These are phyloP conservation scores for Lynx canadensis DNA, from an alignment of 2,113 vertebrate genomes.

Conservation along the genomic window DNA sequence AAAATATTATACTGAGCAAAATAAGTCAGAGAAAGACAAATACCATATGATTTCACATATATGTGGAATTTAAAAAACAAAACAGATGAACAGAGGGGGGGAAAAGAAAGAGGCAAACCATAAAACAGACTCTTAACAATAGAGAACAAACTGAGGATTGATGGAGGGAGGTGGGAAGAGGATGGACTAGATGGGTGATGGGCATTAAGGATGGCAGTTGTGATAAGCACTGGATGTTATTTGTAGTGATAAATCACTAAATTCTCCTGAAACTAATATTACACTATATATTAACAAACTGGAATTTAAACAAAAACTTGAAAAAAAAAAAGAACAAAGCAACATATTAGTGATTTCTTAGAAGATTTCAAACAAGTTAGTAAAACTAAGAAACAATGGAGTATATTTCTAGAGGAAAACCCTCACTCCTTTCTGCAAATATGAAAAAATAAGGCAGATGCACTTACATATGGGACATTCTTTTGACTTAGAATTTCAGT, in stretches of 20 bases:
- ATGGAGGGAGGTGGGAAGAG: background rate
- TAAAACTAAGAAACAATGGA: conserved; percentile 38
- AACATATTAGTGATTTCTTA: conserved; percentile 13
- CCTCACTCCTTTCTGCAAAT: background rate
- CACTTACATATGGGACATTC: background rate
- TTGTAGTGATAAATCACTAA: background rate
- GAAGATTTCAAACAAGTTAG: background rate
- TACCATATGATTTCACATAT: background rate
- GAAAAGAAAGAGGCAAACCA: background rate
- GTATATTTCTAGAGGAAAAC: background rate
- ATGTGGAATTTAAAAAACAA: background rate
- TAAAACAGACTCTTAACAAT: background rate
- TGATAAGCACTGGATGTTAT: background rate
- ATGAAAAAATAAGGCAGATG: background rate
- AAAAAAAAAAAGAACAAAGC: background rate
- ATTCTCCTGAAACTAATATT: background rate
- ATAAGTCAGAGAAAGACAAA: background rate
- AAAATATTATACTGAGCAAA: background rate
- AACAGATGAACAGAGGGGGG: background rate
- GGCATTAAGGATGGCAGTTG: background rate
- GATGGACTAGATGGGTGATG: background rate
- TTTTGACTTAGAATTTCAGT: conserved; percentile 23
- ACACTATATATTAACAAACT: background rate
- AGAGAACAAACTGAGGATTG: background rate
- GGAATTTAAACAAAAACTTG: background rate